Conservation (phyloP, 1,140 invertebrate species). For the Cheumatopsyche charites region DNA sequence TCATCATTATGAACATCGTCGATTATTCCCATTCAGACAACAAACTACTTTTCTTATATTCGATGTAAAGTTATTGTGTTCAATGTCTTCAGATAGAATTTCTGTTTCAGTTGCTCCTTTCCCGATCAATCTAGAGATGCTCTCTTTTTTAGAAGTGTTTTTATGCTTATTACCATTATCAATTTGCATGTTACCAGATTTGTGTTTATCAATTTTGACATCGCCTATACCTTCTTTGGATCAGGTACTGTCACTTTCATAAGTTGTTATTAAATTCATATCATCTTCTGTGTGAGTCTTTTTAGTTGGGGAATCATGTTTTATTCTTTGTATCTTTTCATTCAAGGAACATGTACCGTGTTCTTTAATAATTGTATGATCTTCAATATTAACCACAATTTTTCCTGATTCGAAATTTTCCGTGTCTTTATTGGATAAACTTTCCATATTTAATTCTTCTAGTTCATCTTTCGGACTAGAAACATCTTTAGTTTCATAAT, state of each 20-base stretch:
- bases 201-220: slow-evolving; percentile 40
- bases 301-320: slow-evolving; percentile 53
- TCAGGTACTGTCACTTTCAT: slow-evolving; percentile 60
- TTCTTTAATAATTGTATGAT: slow-evolving; percentile 48
- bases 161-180: slow-evolving; percentile 38
- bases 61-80: slow-evolving; percentile 47
- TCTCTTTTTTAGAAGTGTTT: slow-evolving; percentile 31
- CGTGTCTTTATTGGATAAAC: slow-evolving; percentile 1
- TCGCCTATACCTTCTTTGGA: slow-evolving; percentile 56
- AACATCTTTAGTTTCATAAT: slow-evolving; percentile 30
- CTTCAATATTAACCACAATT: slow-evolving; percentile 45
- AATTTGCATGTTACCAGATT: slow-evolving; percentile 28
- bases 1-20: slow-evolving; percentile 44
- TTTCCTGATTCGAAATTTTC: slow-evolving; percentile 30
- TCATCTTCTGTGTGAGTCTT: slow-evolving; percentile 53
- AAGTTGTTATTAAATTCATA: slow-evolving; percentile 59
- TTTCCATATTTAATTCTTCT: slow-evolving; percentile 35
- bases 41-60: slow-evolving; percentile 48
- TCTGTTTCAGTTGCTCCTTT: slow-evolving; percentile 34
- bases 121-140: slow-evolving; percentile 35
- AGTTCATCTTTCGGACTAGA: slow-evolving; percentile 36
- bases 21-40: slow-evolving; percentile 43
- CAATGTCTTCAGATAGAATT: slow-evolving; percentile 32
- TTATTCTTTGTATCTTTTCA: slow-evolving; percentile 54
- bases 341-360: slow-evolving; percentile 56